Base-by-base conservation (phyloP, 2,113 vertebrate species). In the Melanostigma gelatinosum region DNA sequence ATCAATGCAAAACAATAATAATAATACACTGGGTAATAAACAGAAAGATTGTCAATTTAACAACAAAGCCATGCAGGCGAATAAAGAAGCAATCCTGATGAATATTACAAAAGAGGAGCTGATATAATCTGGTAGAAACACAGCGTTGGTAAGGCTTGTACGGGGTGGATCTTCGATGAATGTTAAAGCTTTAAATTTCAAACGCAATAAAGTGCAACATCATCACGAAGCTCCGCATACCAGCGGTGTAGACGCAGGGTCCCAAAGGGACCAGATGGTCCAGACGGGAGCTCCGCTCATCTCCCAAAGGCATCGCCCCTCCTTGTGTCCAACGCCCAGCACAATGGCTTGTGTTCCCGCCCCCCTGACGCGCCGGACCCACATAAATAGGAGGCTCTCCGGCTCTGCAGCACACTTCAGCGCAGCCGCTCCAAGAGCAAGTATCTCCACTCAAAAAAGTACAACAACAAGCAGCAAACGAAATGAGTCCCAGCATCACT, bases 221-320 rank as follows among this genome's bases (percentile, higher is more conserved):
- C n/a, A 15, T 61, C 44, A 57, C 20, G 10, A 75, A 85, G 34
- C 68, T 71, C 61, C 60, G 36, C 92, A 93, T 94, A 90, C 91
- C 92, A 92, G 85, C 76, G 88, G 83, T 85, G 69, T 84, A 69
- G 36, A 74, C 42, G 52, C 81, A 32, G 71, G 11, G 58, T 12
- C 42, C 79, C 73, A 15, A 11, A 27, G 66, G 22, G 82, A 83
- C 78, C 94, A 95, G 93, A 95, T 95, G 94, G 93, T 77, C 68
- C 82, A 76, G 80, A 86, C 66, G 60, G 68, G 78, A 82, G 62
- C 75, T 64, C 73, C 57, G n/a, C 48, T 83, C 34, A 50, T 66
- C 58, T 85, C 88, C 89, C 87, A 77, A 48, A 87, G 86, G 88
- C 63, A 79, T 80, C 44, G 20, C 68, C 85, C 74, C 68, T 50